phyloP scores from a whole-genome alignment of 2,888 invertebrate genomes.

The Agrochola macilenta region DNA sequence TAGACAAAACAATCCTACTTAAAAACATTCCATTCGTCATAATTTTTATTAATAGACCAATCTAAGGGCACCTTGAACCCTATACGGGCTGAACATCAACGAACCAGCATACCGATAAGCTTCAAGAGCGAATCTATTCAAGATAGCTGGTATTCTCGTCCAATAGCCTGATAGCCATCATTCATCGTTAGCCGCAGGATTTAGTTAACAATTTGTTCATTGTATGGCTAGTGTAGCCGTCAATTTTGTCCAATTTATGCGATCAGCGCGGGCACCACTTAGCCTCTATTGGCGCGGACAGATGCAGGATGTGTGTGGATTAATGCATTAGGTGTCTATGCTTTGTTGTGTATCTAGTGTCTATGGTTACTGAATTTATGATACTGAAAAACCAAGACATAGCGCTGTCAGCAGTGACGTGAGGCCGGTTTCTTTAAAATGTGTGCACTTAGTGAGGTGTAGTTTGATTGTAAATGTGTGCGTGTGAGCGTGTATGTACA shows the following conservation, averaged over 20 bases:
- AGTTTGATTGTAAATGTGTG: no score
- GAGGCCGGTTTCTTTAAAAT: no score
- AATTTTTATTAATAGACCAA: constrained; percentile 42
- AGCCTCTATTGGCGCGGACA: constrained; percentile 78
- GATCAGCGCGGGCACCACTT: constrained; percentile 76
- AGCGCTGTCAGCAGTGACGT: no score
- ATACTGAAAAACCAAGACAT: no score
- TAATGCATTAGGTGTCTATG: constrained; percentile 71
- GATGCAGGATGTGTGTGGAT: constrained; percentile 80
- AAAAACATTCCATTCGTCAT: constrained; percentile 21
- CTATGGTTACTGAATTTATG: constrained; percentile 27
- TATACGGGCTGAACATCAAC: constrained; percentile 38
- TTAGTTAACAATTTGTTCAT: constrained; percentile 76
- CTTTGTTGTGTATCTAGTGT: constrained; percentile 43
- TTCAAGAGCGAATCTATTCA: constrained; percentile 42
- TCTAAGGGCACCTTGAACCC: constrained; percentile 5
- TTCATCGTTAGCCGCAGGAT: constrained; percentile 78
- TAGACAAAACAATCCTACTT: neutral
- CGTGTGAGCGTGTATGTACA: no score
- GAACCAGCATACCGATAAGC: constrained; percentile 40
- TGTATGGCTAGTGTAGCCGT: constrained; percentile 68
- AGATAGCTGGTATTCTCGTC: constrained; percentile 35
- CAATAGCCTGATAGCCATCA: constrained; percentile 69
- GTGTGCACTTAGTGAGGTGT: no score
- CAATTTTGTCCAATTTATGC: constrained; percentile 87